phyloP scores from a whole-genome alignment of 2,797 vertebrate genomes.

The Xenopus petersii region DNA sequence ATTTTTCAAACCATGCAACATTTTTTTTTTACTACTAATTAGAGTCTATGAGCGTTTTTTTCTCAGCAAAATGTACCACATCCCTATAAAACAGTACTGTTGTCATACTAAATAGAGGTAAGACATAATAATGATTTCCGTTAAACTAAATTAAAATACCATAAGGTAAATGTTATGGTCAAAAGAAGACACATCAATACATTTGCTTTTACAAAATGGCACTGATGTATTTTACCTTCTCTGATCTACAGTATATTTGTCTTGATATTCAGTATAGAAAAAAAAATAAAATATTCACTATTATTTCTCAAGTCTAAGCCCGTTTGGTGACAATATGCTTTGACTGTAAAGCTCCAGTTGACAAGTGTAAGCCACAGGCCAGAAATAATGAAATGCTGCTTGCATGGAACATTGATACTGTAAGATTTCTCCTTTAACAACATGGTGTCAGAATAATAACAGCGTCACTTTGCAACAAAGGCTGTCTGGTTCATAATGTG shows the following conservation, averaged over 20 bases:
- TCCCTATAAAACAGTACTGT: too few species aligned
- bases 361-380: background rate
- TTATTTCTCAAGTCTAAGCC: background rate
- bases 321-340: background rate
- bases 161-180: too few species aligned
- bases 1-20: too few species aligned
- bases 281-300: background rate
- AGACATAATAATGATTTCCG: too few species aligned
- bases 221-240: too few species aligned
- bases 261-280: background rate
- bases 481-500: background rate
- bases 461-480: slow-evolving; percentile 7
- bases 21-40: too few species aligned
- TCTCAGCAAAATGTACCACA: too few species aligned
- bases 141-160: too few species aligned
- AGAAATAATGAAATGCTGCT: slow-evolving; percentile 2
- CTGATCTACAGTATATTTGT: background rate
- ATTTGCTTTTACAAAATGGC: too few species aligned
- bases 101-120: too few species aligned
- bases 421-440: slow-evolving; percentile 18
- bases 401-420: background rate
- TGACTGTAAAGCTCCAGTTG: background rate
- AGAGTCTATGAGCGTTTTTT: too few species aligned
- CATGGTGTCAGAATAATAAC: slow-evolving; percentile 23
- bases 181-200: too few species aligned